Conservation (phyloP, 2,113 vertebrate genomes). For the Drymodes brunneopygia region DNA sequence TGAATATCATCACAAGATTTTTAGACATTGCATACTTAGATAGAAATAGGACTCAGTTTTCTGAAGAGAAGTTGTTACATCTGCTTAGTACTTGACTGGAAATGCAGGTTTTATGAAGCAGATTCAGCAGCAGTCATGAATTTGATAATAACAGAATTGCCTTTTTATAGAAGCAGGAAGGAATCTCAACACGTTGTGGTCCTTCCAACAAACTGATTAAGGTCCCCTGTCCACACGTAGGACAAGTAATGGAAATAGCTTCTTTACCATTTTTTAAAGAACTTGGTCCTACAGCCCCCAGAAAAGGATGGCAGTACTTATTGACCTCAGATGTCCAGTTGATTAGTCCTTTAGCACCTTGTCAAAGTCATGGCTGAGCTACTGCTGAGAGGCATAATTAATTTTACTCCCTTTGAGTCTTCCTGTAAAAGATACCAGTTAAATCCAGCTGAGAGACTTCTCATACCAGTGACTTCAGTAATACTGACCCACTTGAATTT, state of each 20-base stretch:
- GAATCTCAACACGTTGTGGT: background rate
- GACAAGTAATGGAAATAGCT: background rate
- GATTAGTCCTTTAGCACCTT: background rate
- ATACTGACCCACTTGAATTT: background rate
- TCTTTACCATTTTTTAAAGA: background rate
- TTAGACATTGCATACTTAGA: background rate
- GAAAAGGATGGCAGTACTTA: background rate
- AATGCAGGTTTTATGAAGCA: background rate
- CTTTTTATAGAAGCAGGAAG: background rate
- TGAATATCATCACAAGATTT: background rate
- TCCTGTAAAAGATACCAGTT: background rate
- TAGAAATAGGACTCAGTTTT: background rate
- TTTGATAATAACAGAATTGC: background rate
- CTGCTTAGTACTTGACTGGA: background rate
- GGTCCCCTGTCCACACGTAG: background rate
- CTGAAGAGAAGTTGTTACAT: background rate
- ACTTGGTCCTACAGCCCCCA: background rate
- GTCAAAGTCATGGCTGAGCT: background rate
- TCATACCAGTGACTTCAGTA: background rate
- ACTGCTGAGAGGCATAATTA: background rate
- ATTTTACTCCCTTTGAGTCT: background rate
- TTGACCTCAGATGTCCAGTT: background rate
- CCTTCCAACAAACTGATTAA: background rate
- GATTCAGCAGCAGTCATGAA: background rate
- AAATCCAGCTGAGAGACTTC: background rate